A percentile compares a stretch with the other conserved stretches of the same genome.
Conservation (phyloP, 2,888 invertebrate genomes). For the Drosophila anomalata region DNA sequence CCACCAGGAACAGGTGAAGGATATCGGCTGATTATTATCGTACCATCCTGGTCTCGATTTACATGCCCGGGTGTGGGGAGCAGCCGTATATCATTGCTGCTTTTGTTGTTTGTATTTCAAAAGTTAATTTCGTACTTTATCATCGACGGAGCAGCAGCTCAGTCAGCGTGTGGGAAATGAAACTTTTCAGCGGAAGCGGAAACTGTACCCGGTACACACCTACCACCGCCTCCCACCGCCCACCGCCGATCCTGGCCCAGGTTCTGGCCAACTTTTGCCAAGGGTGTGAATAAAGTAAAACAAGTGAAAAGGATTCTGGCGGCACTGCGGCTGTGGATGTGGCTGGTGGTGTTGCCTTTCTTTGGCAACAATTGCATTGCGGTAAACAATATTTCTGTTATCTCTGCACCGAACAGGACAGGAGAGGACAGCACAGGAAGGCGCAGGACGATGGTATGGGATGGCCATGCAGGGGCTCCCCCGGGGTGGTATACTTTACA, state of each 20-base stretch:
- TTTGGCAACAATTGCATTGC: conserved; percentile 78
- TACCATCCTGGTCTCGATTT: conserved; percentile 51
- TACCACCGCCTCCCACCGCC: conserved; percentile 8
- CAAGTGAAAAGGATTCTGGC: conserved; percentile 61
- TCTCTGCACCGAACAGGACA: conserved; percentile 56
- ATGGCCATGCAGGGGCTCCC: conserved; percentile 12
- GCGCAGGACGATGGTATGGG: not conserved
- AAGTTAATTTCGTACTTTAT: conserved; percentile 77
- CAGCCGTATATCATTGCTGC: conserved; percentile 57
- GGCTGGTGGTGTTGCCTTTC: conserved; percentile 44
- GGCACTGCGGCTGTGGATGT: too few relatives aligned
- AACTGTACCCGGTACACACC: conserved; percentile 72
- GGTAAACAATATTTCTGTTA: conserved; percentile 78
- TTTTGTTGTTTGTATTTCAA: conserved; percentile 70
- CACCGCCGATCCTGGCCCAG: not conserved
- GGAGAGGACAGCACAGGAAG: not conserved
- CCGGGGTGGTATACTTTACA: conserved; percentile 62
- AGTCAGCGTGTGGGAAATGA: conserved; percentile 65
- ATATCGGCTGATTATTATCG: conserved; percentile 32
- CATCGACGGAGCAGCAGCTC: conserved; percentile 45
- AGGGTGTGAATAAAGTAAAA: conserved; percentile 75
- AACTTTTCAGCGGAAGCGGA: conserved; percentile 75
- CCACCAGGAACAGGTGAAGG: conserved; percentile 28
- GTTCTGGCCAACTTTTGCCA: conserved; percentile 42
- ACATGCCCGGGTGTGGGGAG: conserved; percentile 34